Percentiles rank a stretch among this genome's conserved stretches.
phyloP scores from a whole-genome alignment of 2,797 vertebrate genomes.

The Acropternis orthonyx region DNA sequence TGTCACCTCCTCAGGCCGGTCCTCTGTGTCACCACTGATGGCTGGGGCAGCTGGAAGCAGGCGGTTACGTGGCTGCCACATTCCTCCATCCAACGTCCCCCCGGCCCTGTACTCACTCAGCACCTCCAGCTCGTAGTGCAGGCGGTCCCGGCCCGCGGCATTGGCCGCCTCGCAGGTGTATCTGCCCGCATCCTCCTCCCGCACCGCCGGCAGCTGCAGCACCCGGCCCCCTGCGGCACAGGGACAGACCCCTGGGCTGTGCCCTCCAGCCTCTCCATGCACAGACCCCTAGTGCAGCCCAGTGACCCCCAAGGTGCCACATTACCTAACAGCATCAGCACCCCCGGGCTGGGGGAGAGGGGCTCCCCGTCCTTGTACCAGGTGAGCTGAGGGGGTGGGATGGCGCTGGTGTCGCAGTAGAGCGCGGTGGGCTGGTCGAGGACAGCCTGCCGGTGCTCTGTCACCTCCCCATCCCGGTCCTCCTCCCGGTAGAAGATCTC shows the following conservation, averaged over 20 bases:
- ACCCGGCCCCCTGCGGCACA: constrained; percentile 82
- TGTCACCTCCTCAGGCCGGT: constrained; percentile 82
- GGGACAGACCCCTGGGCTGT: accelerated
- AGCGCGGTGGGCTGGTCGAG: constrained; percentile 81
- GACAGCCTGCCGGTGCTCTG: constrained; percentile 81
- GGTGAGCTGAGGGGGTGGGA: constrained; percentile 84
- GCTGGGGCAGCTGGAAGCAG: constrained; percentile 81
- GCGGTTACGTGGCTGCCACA: accelerated
- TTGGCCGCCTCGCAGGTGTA: constrained; percentile 88
- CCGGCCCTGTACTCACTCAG: constrained; percentile 76
- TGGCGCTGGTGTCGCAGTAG: constrained; percentile 87
- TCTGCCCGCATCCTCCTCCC: constrained; percentile 80
- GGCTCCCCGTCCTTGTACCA: constrained; percentile 87
- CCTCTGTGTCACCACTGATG: constrained; percentile 77
- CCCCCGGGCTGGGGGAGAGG: constrained; percentile 74
- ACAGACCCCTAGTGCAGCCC: accelerated
- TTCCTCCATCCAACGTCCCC: accelerated
- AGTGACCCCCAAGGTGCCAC: accelerated
- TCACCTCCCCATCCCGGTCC: constrained; percentile 75
- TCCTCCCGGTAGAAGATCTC: constrained; percentile 57
- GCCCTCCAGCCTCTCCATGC: accelerated
- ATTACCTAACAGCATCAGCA: constrained; percentile 84
- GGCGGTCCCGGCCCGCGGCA: constrained; percentile 84
- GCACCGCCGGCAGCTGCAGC: constrained; percentile 83
- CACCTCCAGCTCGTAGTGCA: constrained; percentile 88